Conservation (phyloP, 2,113 vertebrate genomes). For the Cyanoliseus patagonus region DNA sequence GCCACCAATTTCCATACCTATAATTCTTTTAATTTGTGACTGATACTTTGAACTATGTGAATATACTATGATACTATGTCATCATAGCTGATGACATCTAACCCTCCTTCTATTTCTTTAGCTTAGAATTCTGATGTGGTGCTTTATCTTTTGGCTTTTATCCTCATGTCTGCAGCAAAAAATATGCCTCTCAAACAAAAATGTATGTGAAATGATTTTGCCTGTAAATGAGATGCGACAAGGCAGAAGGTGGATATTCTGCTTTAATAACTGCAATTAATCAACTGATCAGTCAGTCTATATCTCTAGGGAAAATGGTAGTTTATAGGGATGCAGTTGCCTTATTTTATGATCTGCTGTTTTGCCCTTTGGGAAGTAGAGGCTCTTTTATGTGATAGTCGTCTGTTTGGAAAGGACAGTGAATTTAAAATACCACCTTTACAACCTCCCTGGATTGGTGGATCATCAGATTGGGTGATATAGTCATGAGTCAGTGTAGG, state of each 20-base stretch:
- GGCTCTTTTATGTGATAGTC: neutral
- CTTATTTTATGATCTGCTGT: neutral
- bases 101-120: neutral
- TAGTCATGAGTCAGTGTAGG: neutral
- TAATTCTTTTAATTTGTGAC: neutral
- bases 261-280: slow-evolving; percentile 29
- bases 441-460: neutral
- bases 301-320: neutral
- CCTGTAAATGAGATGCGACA: slow-evolving; percentile 21
- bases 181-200: neutral
- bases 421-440: neutral
- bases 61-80: no score
- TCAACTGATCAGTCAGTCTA: neutral
- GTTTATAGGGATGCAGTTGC: neutral
- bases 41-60: neutral
- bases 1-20: neutral
- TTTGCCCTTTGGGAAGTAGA: neutral
- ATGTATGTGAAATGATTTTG: neutral
- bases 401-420: neutral
- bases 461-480: neutral
- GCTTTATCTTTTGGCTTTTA: neutral
- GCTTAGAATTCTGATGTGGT: neutral
- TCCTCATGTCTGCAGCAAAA: neutral
- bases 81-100: neutral
- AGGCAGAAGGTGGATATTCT: slow-evolving; percentile 13